Evolutionary conservation across 2,113 vertebrate species (phyloP).

Genomic region (Pollimyrus isidori): DNA sequence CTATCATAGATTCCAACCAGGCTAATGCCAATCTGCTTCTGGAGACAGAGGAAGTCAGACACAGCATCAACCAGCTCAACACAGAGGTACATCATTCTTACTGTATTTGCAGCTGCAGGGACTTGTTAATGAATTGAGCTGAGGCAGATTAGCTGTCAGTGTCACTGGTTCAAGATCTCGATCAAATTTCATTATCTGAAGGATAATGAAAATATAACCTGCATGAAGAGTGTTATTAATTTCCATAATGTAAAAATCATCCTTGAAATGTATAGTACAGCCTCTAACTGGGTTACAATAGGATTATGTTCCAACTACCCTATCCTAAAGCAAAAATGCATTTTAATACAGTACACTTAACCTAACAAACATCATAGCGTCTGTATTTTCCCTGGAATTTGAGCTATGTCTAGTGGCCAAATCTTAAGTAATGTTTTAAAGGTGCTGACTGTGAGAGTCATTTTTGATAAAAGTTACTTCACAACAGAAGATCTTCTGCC

Average conservation of each 20-base stretch:
- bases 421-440: neutral
- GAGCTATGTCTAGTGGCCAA: neutral
- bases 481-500: neutral
- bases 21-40: conserved; percentile 40
- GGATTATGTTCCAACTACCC: no score
- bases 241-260: neutral
- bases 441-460: neutral
- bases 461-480: neutral
- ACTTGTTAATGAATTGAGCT: neutral
- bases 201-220: neutral
- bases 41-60: conserved; percentile 74
- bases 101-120: neutral
- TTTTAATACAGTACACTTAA: no score
- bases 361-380: no score
- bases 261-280: neutral
- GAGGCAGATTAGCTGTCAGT: neutral
- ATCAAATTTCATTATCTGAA: neutral
- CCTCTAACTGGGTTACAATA: no score
- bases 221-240: neutral
- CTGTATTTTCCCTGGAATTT: neutral
- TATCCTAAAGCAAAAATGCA: no score
- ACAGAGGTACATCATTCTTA: conserved; percentile 61
- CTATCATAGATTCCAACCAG: no score
- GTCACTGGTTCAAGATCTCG: neutral
- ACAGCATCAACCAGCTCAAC: conserved; percentile 74